These are phyloP conservation scores for Drosophila auraria DNA, from an alignment of 1,140 invertebrate species.

Conservation along the genomic window DNA sequence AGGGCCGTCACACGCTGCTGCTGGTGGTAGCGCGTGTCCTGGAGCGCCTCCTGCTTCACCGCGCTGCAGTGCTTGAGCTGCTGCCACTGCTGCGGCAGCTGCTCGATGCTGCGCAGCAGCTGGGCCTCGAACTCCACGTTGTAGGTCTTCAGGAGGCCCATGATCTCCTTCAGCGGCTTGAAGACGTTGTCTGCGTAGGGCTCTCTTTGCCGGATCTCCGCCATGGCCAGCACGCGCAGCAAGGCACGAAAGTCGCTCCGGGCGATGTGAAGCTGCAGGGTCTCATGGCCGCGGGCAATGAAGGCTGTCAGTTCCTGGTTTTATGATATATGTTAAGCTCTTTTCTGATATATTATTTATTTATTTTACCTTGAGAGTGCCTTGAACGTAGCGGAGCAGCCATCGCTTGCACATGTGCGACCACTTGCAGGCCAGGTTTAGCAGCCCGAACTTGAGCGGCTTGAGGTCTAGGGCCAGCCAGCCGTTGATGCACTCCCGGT, in stretches of 20 bases:
- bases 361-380: constrained; percentile 75
- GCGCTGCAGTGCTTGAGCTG: constrained; percentile 94
- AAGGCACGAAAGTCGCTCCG: constrained; percentile 89
- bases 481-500: constrained; percentile 86
- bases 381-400: constrained; percentile 89
- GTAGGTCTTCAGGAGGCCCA: constrained; percentile 90
- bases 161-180: constrained; percentile 92
- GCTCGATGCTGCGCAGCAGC: constrained; percentile 86
- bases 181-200: constrained; percentile 91
- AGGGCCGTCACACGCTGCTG: constrained; percentile 91
- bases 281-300: constrained; percentile 87
- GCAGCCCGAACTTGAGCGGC: constrained; percentile 89
- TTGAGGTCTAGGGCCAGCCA: constrained; percentile 90
- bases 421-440: constrained; percentile 91
- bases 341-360: neutral
- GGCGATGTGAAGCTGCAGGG: constrained; percentile 86
- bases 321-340: neutral
- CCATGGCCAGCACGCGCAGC: constrained; percentile 85
- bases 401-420: constrained; percentile 90
- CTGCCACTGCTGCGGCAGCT: constrained; percentile 95
- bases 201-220: constrained; percentile 87
- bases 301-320: constrained; percentile 87
- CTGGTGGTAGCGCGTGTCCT: constrained; percentile 88
- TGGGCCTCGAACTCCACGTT: constrained; percentile 89
- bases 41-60: constrained; percentile 93